These are phyloP conservation scores for Periparus ater DNA, from an alignment of 2,797 vertebrate genomes.

Conservation along the genomic window DNA sequence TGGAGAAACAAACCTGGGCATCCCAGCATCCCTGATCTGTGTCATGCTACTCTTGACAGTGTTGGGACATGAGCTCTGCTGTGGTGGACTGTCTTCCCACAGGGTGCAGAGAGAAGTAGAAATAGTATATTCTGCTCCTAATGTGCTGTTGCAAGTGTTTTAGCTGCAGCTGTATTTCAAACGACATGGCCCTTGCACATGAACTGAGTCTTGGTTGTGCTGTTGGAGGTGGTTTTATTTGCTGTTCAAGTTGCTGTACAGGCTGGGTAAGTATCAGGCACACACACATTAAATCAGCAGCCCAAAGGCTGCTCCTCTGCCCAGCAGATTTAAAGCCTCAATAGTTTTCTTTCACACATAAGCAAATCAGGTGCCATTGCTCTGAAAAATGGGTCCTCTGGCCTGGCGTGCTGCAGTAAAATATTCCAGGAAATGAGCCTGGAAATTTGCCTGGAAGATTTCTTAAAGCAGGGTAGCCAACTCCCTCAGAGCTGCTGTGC, in stretches of 20 bases:
- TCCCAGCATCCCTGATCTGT: background rate
- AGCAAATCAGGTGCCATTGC: background rate
- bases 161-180: background rate
- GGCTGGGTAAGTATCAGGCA: background rate
- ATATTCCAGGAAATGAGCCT: background rate
- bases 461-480: rapidly evolving
- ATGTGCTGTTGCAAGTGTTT: background rate
- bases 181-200: background rate
- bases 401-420: background rate
- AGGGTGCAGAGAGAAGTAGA: background rate
- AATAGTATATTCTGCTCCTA: background rate
- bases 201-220: background rate
- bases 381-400: background rate
- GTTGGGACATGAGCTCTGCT: background rate
- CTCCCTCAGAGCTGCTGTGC: background rate
- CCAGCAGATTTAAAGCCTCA: background rate
- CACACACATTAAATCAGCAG: background rate
- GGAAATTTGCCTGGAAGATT: background rate
- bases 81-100: background rate
- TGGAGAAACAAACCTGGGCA: background rate
- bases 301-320: background rate
- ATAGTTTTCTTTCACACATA: background rate
- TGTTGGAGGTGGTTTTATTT: background rate
- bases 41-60: rapidly evolving
- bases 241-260: background rate